These are phyloP conservation scores for Menura novaehollandiae DNA, from an alignment of 2,113 vertebrate genomes.

Conservation along the genomic window DNA sequence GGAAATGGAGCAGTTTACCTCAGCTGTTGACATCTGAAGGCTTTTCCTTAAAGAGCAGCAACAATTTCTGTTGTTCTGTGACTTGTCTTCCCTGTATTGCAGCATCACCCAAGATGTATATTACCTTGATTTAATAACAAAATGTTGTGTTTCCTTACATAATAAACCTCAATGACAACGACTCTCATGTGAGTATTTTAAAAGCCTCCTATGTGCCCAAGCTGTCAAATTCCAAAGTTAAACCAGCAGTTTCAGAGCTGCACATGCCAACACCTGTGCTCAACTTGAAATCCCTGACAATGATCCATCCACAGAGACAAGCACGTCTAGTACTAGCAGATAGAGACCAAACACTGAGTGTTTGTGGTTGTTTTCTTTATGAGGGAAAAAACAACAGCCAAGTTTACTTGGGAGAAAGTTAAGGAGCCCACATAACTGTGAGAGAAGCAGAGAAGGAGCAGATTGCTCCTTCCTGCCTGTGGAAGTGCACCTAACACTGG, in stretches of 20 bases:
- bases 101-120: background rate
- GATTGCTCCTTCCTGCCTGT: background rate
- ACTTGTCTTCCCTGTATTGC: background rate
- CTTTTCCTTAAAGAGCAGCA: background rate
- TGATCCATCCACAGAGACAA: background rate
- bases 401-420: background rate
- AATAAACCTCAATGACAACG: background rate
- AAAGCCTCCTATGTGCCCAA: background rate
- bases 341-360: background rate
- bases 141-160: background rate
- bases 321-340: background rate
- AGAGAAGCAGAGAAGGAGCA: background rate
- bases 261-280: background rate
- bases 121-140: background rate
- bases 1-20: background rate
- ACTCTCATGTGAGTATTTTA: background rate
- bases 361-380: background rate
- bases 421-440: background rate
- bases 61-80: background rate
- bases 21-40: background rate
- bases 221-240: background rate
- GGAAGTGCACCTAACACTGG: background rate
- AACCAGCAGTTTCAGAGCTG: background rate
- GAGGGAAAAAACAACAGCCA: background rate
- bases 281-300: background rate